A percentile compares a stretch with the other conserved stretches of the same genome.
phyloP scores from a whole-genome alignment of 2,888 invertebrate genomes.

The Griposia aprilina region DNA sequence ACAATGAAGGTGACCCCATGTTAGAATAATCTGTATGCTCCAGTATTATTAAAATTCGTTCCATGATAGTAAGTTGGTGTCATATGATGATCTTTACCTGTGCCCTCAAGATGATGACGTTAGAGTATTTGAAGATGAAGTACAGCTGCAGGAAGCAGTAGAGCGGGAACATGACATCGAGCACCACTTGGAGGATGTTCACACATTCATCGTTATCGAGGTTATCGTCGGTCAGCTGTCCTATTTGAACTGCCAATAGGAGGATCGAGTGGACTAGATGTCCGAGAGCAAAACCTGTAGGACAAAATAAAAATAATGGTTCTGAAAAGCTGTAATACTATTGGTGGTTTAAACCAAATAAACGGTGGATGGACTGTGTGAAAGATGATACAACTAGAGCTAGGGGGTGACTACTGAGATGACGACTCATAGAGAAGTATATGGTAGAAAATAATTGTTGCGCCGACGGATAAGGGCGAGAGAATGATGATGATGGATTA shows the following conservation, averaged over 20 bases:
- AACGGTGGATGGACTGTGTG: neutral
- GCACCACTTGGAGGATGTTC: slow-evolving; percentile 90
- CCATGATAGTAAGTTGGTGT: neutral
- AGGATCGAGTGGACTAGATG: slow-evolving; percentile 94
- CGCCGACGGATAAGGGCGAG: neutral
- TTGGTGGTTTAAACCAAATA: neutral
- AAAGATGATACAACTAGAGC: neutral
- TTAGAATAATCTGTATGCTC: neutral
- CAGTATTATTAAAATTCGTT: neutral
- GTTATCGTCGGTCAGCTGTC: slow-evolving; percentile 89
- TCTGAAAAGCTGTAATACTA: neutral
- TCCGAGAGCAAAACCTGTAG: slow-evolving; percentile 94
- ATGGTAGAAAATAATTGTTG: neutral
- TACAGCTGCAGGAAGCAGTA: slow-evolving; percentile 94
- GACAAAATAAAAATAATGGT: neutral
- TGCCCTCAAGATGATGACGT: slow-evolving; percentile 91
- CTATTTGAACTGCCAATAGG: slow-evolving; percentile 92
- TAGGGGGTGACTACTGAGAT: neutral
- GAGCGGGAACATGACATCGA: slow-evolving; percentile 93
- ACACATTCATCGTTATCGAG: slow-evolving; percentile 91
- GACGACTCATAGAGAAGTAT: neutral
- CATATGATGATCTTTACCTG: slow-evolving; percentile 74
- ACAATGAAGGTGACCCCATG: neutral
- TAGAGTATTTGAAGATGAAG: slow-evolving; percentile 95
- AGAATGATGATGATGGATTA: neutral